These are phyloP conservation scores for Diplolepis rosae DNA, from an alignment of 2,888 invertebrate species.

Conservation along the genomic window DNA sequence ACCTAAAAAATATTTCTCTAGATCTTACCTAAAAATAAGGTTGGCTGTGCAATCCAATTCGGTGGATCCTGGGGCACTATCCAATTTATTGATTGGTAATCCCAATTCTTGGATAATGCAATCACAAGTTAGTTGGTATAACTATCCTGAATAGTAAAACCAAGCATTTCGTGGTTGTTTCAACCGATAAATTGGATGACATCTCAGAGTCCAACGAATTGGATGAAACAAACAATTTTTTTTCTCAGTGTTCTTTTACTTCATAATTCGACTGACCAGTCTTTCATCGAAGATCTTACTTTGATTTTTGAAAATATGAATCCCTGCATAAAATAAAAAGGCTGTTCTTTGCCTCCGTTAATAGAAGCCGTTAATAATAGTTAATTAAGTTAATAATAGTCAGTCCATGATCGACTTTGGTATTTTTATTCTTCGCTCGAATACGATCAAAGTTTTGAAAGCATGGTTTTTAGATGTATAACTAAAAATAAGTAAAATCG, in stretches of 20 bases:
- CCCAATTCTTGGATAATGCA: too few relatives aligned
- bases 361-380: slow-evolving; percentile 18
- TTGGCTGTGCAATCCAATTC: too few relatives aligned
- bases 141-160: too few relatives aligned
- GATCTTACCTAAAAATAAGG: too few relatives aligned
- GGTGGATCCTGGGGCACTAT: too few relatives aligned
- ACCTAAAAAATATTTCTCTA: slow-evolving; percentile 6
- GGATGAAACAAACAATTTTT: too few relatives aligned
- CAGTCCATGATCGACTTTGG: slow-evolving; percentile 12
- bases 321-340: slow-evolving; percentile 9
- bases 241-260: not conserved
- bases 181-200: too few relatives aligned
- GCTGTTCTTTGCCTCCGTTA: slow-evolving; percentile 16
- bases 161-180: too few relatives aligned
- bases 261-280: slow-evolving; percentile 18
- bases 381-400: slow-evolving; percentile 2
- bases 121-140: too few relatives aligned
- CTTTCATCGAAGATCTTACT: not conserved
- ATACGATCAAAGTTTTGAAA: slow-evolving; percentile 19
- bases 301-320: slow-evolving; percentile 6
- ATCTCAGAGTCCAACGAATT: too few relatives aligned
- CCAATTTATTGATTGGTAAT: too few relatives aligned
- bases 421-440: slow-evolving; percentile 18
- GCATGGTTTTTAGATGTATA: slow-evolving; percentile 3
- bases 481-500: slow-evolving; percentile 24